Base-by-base conservation (phyloP, 2,113 vertebrate genomes). In the Lynx canadensis region DNA sequence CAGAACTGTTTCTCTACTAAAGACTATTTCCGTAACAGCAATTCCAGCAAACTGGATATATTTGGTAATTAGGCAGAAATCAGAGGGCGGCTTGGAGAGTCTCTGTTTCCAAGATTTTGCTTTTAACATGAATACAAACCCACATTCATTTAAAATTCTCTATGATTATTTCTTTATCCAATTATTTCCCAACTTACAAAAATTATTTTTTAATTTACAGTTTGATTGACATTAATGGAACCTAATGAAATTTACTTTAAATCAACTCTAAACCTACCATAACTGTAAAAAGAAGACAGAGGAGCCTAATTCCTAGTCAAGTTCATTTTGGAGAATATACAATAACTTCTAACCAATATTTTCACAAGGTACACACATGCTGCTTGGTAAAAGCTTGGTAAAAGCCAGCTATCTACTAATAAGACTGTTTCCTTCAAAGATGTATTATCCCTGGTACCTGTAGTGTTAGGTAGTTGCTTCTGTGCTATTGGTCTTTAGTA, bases 161-260 rank as follows among this genome's bases (percentile, higher is more conserved):
- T 96, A 33, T 50, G 63, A 74, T 96, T 69, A 96, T 60, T 90
- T 91, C n/a, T 82, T 97, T 95, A 97, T 94, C 92, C 94, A 96
- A 96, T 97, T 97, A 94, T 94, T 96, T 94, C 27, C 63, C 91
- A 96, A 95, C 27, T 91, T 94, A 41, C 74, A 90, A 91, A 97
- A 94, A 60, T 93, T 95, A 86, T 74, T 89, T 95, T 96, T 95
- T 84, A 94, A 97, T 84, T 92, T 94, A 94, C 93, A 60, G 83
- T 96, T 91, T 96, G 81, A 98, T 33, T 91, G 95, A 88, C 93
- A 96, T 96, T 97, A 97, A 97, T 91, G 71, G 71, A 76, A 73
- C 29, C 21, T 97, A 97, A 97, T 91, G 79, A 97, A 96, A 95
- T 95, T 91, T 90, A 94, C 52, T 93, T 95, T 76, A 93, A 91